Percentiles rank a stretch among this genome's conserved stretches.
These are phyloP conservation scores for Mycteria americana DNA, from an alignment of 2,797 vertebrate species.

Conservation along the genomic window DNA sequence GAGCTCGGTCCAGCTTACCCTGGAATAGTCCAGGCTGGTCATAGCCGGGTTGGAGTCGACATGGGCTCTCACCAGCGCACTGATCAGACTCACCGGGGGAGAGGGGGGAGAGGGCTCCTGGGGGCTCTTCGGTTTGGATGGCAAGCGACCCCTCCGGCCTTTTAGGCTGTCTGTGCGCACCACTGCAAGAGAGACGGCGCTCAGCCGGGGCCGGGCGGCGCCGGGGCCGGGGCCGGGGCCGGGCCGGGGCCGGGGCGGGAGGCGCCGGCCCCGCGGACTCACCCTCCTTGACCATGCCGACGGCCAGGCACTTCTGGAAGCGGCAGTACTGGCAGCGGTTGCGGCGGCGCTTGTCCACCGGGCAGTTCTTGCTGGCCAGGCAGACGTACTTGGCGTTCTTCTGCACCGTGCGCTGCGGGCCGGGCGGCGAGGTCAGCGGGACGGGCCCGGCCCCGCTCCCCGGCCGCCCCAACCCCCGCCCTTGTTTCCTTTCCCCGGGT, in stretches of 20 bases:
- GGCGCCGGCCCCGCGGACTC: conserved; percentile 2
- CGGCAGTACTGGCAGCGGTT: conserved; percentile 98
- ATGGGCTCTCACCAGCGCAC: conserved; percentile 95
- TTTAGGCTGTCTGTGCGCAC: conserved; percentile 97
- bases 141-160: conserved; percentile 95
- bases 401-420: conserved; percentile 92
- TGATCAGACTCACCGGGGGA: conserved; percentile 96
- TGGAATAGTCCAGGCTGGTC: conserved; percentile 97
- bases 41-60: conserved; percentile 99
- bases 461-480: fast-evolving
- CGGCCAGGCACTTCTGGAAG: conserved; percentile 98
- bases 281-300: conserved; percentile 99
- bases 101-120: conserved; percentile 95
- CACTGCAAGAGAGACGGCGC: conserved; percentile 76
- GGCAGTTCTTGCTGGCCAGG: conserved; percentile 98
- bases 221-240: not conserved
- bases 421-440: not conserved
- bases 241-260: not conserved
- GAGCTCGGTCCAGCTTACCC: conserved; percentile 83
- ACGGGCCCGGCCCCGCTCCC: not conserved
- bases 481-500: fast-evolving
- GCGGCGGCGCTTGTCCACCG: conserved; percentile 95
- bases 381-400: conserved; percentile 99
- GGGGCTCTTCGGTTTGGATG: conserved; percentile 98
- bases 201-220: not conserved